Evolutionary conservation across 2,888 invertebrate genomes (phyloP), one percentile per base, ranked within the genome.

Genomic region (Hydrotaea diabolus): DNA sequence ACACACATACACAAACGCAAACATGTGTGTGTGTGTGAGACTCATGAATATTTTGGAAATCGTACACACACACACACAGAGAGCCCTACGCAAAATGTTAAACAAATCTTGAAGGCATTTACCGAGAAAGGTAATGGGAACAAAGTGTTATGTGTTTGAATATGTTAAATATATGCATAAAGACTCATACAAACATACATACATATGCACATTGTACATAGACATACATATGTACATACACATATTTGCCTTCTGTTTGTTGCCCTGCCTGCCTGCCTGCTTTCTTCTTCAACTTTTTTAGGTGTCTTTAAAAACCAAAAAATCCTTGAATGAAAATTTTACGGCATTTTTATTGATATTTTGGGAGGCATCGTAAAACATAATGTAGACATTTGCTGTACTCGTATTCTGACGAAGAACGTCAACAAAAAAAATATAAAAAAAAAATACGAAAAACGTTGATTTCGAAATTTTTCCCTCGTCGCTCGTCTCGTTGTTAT

Each of bases 121-220:
- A 17, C n/a, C 31, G 23, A 46, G 46, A 15, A 69, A 23, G 21
- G 21, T 69, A 69, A 69, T 46, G 39, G 13, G 2, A 7, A 23
- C 46, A 69, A 69, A 69, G 69, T 69, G 69, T 69, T 69, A 46
- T 69, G 3, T 69, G 21, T 69, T 39, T 43, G 46, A 43, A 57
- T 23, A 57, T 21, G 31, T n/a, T n/a, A 53, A 57, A 0, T 21
- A 21, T 23, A 2, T 66, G 11, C 21, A 59, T 0, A 57, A n/a
- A 11, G 15, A 59, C 19, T 19, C 26, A 26, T 13, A 26, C 23
- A 21, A 2, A 13, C 13, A 19, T 17, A 62, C 26, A 62, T 36
- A 39, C 13, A 9, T 15, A 13, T 26, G 9, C 26, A 26, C 7
- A 59, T 59, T 17, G 15, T 4, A 13, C 62, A 62, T n/a, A 62